Evolutionary conservation across 2,888 invertebrate species (phyloP).

Genomic region (Tholera decimalis): DNA sequence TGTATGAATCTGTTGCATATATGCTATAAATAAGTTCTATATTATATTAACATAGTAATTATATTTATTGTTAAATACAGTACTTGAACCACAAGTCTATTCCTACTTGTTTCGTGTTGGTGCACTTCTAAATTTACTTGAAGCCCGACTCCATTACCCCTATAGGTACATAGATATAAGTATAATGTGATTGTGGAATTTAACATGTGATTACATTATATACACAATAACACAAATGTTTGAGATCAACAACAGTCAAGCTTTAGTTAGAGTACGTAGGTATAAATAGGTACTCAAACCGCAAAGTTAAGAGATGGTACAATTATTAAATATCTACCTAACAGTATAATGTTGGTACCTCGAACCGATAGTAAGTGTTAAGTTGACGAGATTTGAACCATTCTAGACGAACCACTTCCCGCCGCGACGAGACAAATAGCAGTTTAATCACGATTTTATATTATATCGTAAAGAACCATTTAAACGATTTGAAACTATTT

Average conservation of each 20-base stretch:
- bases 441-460: slow-evolving; percentile 66
- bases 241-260: slow-evolving; percentile 91
- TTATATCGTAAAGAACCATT: slow-evolving; percentile 58
- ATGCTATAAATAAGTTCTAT: slow-evolving; percentile 75
- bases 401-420: slow-evolving; percentile 54
- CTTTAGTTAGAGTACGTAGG: slow-evolving; percentile 82
- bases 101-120: slow-evolving; percentile 88
- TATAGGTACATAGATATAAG: slow-evolving; percentile 79
- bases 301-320: slow-evolving; percentile 66
- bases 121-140: slow-evolving; percentile 86
- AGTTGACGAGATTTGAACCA: slow-evolving; percentile 42
- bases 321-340: slow-evolving; percentile 58
- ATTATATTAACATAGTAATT: slow-evolving; percentile 75
- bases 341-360: slow-evolving; percentile 55
- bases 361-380: slow-evolving; percentile 50
- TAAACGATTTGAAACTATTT: slow-evolving; percentile 67
- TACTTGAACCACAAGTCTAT: slow-evolving; percentile 86
- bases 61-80: slow-evolving; percentile 84
- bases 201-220: slow-evolving; percentile 91
- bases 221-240: slow-evolving; percentile 88
- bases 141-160: slow-evolving; percentile 82
- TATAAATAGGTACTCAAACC: slow-evolving; percentile 71
- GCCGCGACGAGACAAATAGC: slow-evolving; percentile 57
- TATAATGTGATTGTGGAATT: slow-evolving; percentile 84
- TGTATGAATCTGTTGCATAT: slow-evolving; percentile 76